A percentile compares a stretch with the other conserved stretches of the same genome.
Conservation (phyloP, 2,888 invertebrate genomes). For the Lithodes maja region DNA sequence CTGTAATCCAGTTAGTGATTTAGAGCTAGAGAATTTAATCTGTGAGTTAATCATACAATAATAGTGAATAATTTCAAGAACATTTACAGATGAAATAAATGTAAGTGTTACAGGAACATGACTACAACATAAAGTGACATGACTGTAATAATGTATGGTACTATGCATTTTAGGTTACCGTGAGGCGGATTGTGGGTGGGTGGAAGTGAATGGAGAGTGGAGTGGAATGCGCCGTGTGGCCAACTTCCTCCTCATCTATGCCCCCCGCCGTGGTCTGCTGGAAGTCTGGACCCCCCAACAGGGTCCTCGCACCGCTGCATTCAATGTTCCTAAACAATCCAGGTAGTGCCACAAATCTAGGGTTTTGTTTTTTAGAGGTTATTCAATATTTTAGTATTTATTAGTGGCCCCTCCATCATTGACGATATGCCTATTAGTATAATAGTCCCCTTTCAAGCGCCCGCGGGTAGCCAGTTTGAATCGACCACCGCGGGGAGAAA, state of each 20-base stretch:
- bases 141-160: not conserved
- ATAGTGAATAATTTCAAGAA: not conserved
- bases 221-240: constrained; percentile 78
- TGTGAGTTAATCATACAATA: not conserved
- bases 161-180: constrained; percentile 81
- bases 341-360: constrained; percentile 73
- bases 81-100: not conserved
- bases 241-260: constrained; percentile 93
- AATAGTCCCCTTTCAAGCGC: no score
- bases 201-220: constrained; percentile 84
- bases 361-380: no score
- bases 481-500: no score
- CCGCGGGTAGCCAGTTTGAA: no score
- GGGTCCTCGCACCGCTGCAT: constrained; percentile 92
- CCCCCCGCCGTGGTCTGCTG: constrained; percentile 91
- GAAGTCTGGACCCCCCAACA: constrained; percentile 95
- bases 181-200: constrained; percentile 95
- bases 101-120: no score
- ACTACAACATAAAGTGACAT: not conserved
- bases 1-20: no score
- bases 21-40: no score
- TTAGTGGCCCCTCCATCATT: no score
- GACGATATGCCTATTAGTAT: no score
- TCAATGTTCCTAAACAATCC: constrained; percentile 90
- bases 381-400: no score